Evolutionary conservation across 2,888 invertebrate species (phyloP).

Genomic region (Tiphia femorata): DNA sequence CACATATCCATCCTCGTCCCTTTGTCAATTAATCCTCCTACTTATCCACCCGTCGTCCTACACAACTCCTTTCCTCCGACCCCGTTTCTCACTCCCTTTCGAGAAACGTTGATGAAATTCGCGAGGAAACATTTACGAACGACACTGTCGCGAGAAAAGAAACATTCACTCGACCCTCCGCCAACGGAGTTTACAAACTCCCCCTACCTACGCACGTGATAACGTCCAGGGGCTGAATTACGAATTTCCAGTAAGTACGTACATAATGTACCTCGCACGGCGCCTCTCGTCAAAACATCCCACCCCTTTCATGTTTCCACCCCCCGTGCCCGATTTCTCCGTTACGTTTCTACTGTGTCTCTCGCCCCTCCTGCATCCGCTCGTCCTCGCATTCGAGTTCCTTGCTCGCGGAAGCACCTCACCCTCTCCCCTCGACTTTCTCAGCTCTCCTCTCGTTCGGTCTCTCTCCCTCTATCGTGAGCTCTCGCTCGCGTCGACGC

Average conservation of each 20-base stretch:
- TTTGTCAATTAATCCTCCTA: neutral
- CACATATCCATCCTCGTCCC: conserved; percentile 15
- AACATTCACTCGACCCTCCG: neutral
- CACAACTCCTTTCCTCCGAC: too few relatives aligned
- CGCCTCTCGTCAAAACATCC: neutral
- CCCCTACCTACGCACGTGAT: neutral
- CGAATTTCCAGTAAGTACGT: too few relatives aligned
- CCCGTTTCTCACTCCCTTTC: too few relatives aligned
- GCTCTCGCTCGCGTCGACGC: too few relatives aligned
- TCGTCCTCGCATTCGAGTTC: too few relatives aligned
- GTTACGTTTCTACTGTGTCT: conserved; percentile 3
- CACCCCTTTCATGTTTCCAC: conserved; percentile 19
- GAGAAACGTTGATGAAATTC: too few relatives aligned
- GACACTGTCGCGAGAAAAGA: too few relatives aligned
- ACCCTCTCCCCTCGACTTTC: neutral
- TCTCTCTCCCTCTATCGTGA: conserved; percentile 40
- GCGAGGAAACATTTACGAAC: too few relatives aligned
- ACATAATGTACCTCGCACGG: neutral
- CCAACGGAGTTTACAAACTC: too few relatives aligned
- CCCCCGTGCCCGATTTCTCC: conserved; percentile 14
- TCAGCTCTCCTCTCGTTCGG: neutral
- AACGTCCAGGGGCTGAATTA: neutral
- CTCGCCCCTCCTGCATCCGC: conserved; percentile 2
- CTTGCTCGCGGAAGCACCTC: conserved; percentile 13
- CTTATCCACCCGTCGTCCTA: too few relatives aligned